Evolutionary conservation across 2,113 vertebrate genomes (phyloP).

Genomic region (Mormyrus iriodes): DNA sequence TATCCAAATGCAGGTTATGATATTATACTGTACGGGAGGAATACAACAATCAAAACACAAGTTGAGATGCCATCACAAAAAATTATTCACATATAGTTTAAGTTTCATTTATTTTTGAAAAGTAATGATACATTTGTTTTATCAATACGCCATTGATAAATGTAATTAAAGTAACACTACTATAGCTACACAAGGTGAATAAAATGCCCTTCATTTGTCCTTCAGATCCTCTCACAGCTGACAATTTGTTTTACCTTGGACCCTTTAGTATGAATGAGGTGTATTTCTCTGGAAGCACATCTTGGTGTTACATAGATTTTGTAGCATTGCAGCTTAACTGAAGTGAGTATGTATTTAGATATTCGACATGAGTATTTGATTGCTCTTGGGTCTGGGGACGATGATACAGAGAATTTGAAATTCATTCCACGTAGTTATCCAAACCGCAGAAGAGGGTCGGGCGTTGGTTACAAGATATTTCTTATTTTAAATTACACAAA

Average conservation of each 20-base stretch:
- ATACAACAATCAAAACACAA: neutral
- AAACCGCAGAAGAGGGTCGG: neutral
- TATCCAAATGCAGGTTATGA: neutral
- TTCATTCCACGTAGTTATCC: conserved; percentile 17
- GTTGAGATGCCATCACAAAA: neutral
- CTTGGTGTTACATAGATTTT: neutral
- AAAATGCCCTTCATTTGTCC: conserved; percentile 61
- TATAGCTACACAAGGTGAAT: conserved; percentile 10
- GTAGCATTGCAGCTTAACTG: neutral
- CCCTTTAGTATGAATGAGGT: neutral
- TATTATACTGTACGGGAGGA: neutral
- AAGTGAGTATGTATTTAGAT: conserved; percentile 2
- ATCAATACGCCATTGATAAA: neutral
- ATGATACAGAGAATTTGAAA: neutral
- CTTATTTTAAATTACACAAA: neutral
- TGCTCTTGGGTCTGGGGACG: neutral
- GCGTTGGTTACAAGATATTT: neutral
- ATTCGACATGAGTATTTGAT: neutral
- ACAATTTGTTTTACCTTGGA: neutral
- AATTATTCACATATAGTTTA: neutral
- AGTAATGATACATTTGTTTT: neutral
- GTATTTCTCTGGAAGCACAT: neutral
- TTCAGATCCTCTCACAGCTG: conserved; percentile 43
- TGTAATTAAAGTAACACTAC: neutral
- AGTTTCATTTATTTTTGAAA: neutral